These are phyloP conservation scores for Nasonia longicornis DNA, from an alignment of 1,140 invertebrate species.

Conservation along the genomic window DNA sequence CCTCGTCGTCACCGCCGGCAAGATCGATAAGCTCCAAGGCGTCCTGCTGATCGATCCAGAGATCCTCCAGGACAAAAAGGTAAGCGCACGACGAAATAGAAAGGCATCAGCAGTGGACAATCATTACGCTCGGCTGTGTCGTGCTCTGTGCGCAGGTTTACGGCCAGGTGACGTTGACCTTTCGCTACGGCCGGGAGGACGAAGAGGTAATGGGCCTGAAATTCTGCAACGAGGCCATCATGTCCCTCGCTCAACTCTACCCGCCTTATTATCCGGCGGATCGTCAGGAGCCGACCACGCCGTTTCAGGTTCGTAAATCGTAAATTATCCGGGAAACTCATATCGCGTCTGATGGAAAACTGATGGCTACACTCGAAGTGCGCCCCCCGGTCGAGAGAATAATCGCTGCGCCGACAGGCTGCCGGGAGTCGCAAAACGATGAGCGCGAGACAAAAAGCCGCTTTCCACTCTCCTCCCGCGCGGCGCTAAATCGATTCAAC, in stretches of 20 bases:
- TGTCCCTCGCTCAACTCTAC: conserved; percentile 87
- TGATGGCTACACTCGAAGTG: background rate
- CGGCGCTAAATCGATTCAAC: conserved; percentile 9
- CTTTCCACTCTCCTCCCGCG: background rate
- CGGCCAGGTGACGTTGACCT: conserved; percentile 87
- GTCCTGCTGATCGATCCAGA: conserved; percentile 85
- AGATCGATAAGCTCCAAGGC: conserved; percentile 82
- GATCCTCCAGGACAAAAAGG: conserved; percentile 78
- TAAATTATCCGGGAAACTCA: background rate
- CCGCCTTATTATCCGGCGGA: conserved; percentile 72
- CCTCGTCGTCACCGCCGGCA: conserved; percentile 78
- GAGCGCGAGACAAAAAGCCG: conserved; percentile 19
- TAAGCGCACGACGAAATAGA: conserved; percentile 51
- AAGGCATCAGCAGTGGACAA: too few species aligned
- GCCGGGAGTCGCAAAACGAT: background rate
- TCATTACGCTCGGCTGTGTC: too few species aligned
- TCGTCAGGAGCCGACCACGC: conserved; percentile 74
- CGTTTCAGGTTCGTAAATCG: conserved; percentile 77
- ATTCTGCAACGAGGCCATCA: conserved; percentile 91
- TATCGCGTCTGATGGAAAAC: background rate
- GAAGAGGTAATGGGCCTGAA: conserved; percentile 93
- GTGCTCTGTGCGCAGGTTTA: conserved; percentile 72
- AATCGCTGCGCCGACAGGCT: background rate
- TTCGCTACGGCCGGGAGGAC: conserved; percentile 90
- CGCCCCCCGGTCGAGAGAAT: background rate